These are phyloP conservation scores for Sander vitreus DNA, from an alignment of 2,113 vertebrate species.

Conservation along the genomic window DNA sequence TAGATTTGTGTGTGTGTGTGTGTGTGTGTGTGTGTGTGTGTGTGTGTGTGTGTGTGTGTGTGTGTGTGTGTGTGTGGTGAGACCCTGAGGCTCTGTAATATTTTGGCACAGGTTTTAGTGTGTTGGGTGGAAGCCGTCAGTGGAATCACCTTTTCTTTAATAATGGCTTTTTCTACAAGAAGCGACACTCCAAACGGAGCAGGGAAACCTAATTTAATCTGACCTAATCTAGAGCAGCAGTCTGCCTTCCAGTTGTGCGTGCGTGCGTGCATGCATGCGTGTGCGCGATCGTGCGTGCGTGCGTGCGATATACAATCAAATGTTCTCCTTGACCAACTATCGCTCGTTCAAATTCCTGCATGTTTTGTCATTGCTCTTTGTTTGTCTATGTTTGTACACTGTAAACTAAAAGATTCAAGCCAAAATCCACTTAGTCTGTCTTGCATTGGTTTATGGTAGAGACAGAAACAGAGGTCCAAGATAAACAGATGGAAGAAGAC, in stretches of 20 bases:
- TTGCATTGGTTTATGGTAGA: constrained; percentile 55
- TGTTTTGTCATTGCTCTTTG: constrained; percentile 63
- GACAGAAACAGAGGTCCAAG: constrained; percentile 51
- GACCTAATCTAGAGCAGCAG: constrained; percentile 81
- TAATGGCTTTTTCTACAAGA: constrained; percentile 82
- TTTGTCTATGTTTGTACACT: constrained; percentile 39
- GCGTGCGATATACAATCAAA: constrained; percentile 53
- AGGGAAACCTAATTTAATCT: constrained; percentile 83
- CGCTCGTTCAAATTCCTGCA: constrained; percentile 58
- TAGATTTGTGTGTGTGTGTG: constrained; percentile 18
- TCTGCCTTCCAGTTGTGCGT: constrained; percentile 81
- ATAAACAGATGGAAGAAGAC: constrained; percentile 62
- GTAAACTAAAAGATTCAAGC: constrained; percentile 51
- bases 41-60: constrained; percentile 11
- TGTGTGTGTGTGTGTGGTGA: constrained; percentile 25
- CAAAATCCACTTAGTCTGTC: constrained; percentile 38
- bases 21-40: constrained; percentile 4
- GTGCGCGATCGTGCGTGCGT: constrained; percentile 4
- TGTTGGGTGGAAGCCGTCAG: constrained; percentile 62
- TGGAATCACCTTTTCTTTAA: constrained; percentile 68
- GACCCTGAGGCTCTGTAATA: constrained; percentile 63
- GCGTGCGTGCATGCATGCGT: constrained; percentile 34
- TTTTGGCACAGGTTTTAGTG: constrained; percentile 63
- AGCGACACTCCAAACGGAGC: constrained; percentile 81
- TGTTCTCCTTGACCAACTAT: constrained; percentile 46